Evolutionary conservation across 2,113 vertebrate species (phyloP).

Genomic region (Oryzias javanicus): DNA sequence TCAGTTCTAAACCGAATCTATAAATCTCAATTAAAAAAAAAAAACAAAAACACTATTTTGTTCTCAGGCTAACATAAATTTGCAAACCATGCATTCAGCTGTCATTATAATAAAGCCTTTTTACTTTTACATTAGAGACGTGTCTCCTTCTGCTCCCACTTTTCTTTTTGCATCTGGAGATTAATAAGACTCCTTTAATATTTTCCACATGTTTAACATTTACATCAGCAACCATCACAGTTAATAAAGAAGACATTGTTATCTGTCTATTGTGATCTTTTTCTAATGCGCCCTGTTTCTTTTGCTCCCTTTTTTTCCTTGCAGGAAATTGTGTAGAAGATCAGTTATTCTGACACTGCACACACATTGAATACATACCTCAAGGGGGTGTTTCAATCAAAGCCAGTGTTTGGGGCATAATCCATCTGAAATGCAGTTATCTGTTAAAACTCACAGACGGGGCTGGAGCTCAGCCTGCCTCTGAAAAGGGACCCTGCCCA

Average conservation of each 20-base stretch:
- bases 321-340: constrained; percentile 51
- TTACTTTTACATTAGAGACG: constrained; percentile 64
- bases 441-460: constrained; percentile 56
- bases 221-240: constrained; percentile 38
- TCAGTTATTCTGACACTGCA: constrained; percentile 57
- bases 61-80: too few relatives aligned
- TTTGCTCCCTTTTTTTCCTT: constrained; percentile 19
- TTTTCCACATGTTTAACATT: constrained; percentile 30
- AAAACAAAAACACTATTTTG: too few relatives aligned
- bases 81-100: constrained; percentile 20
- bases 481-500: constrained; percentile 52
- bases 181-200: constrained; percentile 29
- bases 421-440: constrained; percentile 68
- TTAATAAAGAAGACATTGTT: constrained; percentile 42
- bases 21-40: too few relatives aligned
- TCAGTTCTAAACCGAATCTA: too few relatives aligned
- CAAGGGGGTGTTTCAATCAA: constrained; percentile 61
- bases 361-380: constrained; percentile 55
- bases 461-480: constrained; percentile 56
- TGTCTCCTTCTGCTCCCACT: constrained; percentile 34
- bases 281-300: constrained; percentile 32
- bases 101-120: constrained; percentile 57
- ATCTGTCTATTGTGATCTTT: constrained; percentile 42
- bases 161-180: constrained; percentile 29
- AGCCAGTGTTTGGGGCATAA: constrained; percentile 60